Evolutionary conservation across 2,113 vertebrate genomes (phyloP), one percentile per base, ranked within the genome.

Genomic region (Platycercus adscitus): DNA sequence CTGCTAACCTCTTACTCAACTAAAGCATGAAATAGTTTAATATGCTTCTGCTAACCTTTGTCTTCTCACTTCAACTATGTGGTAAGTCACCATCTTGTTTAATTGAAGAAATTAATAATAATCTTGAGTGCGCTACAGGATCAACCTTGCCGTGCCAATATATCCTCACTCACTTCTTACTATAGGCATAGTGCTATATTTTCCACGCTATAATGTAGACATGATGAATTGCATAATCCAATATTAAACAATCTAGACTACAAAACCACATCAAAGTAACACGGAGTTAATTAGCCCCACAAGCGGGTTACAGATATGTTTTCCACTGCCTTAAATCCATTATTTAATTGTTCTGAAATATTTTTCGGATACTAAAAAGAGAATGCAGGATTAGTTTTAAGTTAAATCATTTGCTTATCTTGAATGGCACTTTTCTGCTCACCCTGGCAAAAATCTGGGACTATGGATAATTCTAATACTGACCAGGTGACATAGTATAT

Each of bases 251-350:
- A 96, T 71, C 75, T 55, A 88, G 83, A 79, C 44, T 77, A 86
- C 28, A 88, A 72, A 93, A 90, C 63, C 91, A 96, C 80, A 82
- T 81, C 92, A 95, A 97, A 95, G 63, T 82, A 81, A 75, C 16
- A 44, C 17, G 35, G 19, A 58, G 25, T 46, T 72, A 86, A 94
- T 91, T 20, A 94, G n/a, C 8, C n/a, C 49, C 88, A 65, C 61
- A 94, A 94, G 73, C 93, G 81, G 53, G 94, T 78, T 91, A 94
- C 63, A 66, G 43, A 33, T 56, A 70, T n/a, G 7, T 72, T 90
- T 94, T 93, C 52, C 2, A 1, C 58, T 72, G 52, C 73, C 44
- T 85, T 11, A 55, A 85, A 31, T 94, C 52, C 39, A 64, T 82
- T 77, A 89, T 35, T 15, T 80, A 86, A 93, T 77, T 55, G 39